Conservation (phyloP, 2,888 invertebrate genomes). For the Itoplectis maculator region DNA sequence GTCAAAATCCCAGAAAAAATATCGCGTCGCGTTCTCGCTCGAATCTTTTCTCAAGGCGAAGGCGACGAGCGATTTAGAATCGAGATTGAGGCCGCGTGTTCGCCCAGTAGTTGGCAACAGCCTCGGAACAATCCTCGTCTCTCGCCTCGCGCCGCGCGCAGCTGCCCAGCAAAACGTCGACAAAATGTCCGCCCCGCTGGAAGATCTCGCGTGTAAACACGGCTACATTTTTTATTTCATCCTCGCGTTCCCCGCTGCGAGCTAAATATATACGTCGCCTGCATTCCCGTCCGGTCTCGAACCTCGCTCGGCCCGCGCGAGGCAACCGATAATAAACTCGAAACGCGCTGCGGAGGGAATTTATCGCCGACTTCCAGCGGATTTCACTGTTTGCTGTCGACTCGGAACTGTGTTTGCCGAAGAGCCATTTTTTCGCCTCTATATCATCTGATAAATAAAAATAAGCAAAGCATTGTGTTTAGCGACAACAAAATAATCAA, state of each 20-base stretch:
- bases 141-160: background rate
- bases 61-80: conserved; percentile 22
- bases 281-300: too few relatives aligned
- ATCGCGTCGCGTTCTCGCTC: too few relatives aligned
- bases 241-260: background rate
- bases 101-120: conserved; percentile 42
- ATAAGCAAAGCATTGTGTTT: too few relatives aligned
- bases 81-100: conserved; percentile 49
- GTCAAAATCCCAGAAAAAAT: too few relatives aligned
- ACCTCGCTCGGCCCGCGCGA: too few relatives aligned
- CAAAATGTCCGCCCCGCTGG: conserved; percentile 41
- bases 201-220: background rate
- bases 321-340: too few relatives aligned
- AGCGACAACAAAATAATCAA: background rate
- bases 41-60: conserved; percentile 12
- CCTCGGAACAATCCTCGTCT: background rate
- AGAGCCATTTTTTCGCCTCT: too few relatives aligned
- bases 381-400: too few relatives aligned
- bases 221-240: background rate
- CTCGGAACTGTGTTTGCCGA: too few relatives aligned
- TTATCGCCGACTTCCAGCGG: too few relatives aligned
- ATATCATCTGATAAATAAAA: too few relatives aligned
- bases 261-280: conserved; percentile 30
- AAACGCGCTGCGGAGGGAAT: too few relatives aligned
- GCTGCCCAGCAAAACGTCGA: background rate